Evolutionary conservation across 2,888 invertebrate genomes (phyloP).

Genomic region (Leptothorax acervorum): DNA sequence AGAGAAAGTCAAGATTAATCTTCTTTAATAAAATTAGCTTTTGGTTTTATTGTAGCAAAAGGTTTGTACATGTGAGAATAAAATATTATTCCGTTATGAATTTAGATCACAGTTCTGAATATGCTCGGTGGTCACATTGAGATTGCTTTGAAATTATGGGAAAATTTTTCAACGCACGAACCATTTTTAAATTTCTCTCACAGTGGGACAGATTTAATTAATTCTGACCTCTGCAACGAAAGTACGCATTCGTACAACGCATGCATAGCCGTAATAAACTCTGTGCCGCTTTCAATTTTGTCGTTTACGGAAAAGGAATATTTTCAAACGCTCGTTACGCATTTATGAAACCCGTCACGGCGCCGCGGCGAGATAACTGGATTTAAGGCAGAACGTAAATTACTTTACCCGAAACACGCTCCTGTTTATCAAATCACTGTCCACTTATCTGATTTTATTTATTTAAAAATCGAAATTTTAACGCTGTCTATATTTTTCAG

Average conservation of each 20-base stretch:
- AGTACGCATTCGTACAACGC: not conserved
- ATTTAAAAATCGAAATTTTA: slow-evolving; percentile 13
- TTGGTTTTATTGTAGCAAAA: not conserved
- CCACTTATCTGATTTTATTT: slow-evolving; percentile 20
- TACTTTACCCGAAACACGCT: slow-evolving; percentile 19
- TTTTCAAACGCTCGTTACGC: slow-evolving; percentile 41
- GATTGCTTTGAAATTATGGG: slow-evolving; percentile 9
- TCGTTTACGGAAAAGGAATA: slow-evolving; percentile 35
- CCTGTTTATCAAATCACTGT: slow-evolving; percentile 36
- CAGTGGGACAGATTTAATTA: slow-evolving; percentile 34
- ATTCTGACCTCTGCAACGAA: not conserved
- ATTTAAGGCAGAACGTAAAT: slow-evolving; percentile 43
- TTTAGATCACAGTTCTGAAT: not conserved
- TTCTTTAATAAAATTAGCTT: not conserved
- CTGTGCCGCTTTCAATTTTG: slow-evolving; percentile 19
- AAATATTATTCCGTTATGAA: slow-evolving; percentile 6
- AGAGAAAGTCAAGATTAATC: slow-evolving; percentile 6
- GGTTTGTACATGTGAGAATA: not conserved
- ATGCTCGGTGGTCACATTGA: not conserved
- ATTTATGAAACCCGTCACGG: slow-evolving; percentile 40
- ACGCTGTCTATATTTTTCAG: not conserved
- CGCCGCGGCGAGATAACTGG: slow-evolving; percentile 20
- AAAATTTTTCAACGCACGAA: slow-evolving; percentile 15
- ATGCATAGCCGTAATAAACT: slow-evolving; percentile 26
- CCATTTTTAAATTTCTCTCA: slow-evolving; percentile 20